A percentile compares a stretch with the other conserved stretches of the same genome.
These are phyloP conservation scores for Latrodectus geometricus DNA, from an alignment of 1,140 invertebrate species.

Conservation along the genomic window DNA sequence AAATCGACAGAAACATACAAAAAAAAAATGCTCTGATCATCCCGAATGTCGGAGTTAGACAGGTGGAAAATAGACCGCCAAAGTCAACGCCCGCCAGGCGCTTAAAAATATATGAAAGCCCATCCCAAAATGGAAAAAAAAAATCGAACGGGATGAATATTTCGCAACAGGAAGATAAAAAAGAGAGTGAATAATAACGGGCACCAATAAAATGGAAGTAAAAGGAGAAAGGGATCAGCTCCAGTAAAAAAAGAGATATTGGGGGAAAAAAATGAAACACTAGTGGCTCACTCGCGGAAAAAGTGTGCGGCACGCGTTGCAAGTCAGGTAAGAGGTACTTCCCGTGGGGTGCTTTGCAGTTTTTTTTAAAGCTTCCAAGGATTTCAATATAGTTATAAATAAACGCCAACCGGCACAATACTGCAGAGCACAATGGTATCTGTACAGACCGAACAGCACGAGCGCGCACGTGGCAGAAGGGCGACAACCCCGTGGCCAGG, in stretches of 20 bases:
- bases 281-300: not conserved
- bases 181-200: conserved; percentile 24
- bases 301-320: conserved; percentile 25
- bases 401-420: conserved; percentile 2
- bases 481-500: conserved; percentile 54
- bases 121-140: not conserved
- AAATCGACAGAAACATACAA: too few species aligned
- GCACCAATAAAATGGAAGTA: conserved; percentile 14
- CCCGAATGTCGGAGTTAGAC: conserved; percentile 18
- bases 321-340: conserved; percentile 51
- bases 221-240: not conserved
- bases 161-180: not conserved
- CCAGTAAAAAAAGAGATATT: not conserved
- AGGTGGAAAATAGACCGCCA: conserved; percentile 52
- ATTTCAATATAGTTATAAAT: conserved; percentile 22
- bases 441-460: conserved; percentile 22
- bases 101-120: conserved; percentile 12
- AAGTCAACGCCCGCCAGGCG: conserved; percentile 34
- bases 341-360: conserved; percentile 35
- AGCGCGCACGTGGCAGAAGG: conserved; percentile 38
- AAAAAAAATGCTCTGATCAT: not conserved
- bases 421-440: not conserved
- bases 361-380: conserved; percentile 1
- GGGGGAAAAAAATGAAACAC: not conserved
- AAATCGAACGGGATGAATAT: not conserved